Evolutionary conservation across 35 echinoderm and acorn worm species (phyloP).

Genomic region (Acanthaster planci): DNA sequence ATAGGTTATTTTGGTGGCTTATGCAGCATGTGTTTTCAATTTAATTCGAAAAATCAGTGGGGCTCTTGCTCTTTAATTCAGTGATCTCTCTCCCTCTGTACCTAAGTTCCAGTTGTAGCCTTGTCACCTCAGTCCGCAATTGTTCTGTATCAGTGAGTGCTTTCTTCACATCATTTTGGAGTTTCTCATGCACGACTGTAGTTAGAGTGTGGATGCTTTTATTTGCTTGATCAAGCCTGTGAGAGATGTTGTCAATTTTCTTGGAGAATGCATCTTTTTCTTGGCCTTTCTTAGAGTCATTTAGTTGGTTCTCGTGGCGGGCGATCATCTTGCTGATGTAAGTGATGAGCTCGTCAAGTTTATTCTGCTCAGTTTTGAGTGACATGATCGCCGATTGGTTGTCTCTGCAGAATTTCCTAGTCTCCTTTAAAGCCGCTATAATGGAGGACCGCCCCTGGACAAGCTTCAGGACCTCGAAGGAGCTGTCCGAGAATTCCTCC

Average conservation of each 20-base stretch:
- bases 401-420: conserved; percentile 33
- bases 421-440: conserved; percentile 59
- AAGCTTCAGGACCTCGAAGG: conserved; percentile 65
- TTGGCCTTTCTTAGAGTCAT: conserved; percentile 31
- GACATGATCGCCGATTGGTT: conserved; percentile 31
- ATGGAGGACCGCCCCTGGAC: conserved; percentile 47
- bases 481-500: conserved; percentile 71
- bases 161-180: neutral
- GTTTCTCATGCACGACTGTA: neutral
- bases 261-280: neutral
- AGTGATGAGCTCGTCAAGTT: conserved; percentile 57
- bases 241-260: conserved; percentile 17
- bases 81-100: conserved; percentile 10
- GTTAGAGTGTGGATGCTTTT: neutral
- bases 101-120: neutral
- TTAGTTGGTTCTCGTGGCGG: conserved; percentile 67
- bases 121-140: neutral
- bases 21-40: too few relatives aligned
- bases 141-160: neutral
- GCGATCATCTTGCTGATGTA: conserved; percentile 69
- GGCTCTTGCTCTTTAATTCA: neutral
- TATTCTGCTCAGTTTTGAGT: conserved; percentile 19
- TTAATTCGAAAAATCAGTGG: neutral
- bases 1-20: too few relatives aligned
- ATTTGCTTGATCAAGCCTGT: neutral